Evolutionary conservation across 2,888 invertebrate genomes (phyloP).

Genomic region (Mallateleia sp.): DNA sequence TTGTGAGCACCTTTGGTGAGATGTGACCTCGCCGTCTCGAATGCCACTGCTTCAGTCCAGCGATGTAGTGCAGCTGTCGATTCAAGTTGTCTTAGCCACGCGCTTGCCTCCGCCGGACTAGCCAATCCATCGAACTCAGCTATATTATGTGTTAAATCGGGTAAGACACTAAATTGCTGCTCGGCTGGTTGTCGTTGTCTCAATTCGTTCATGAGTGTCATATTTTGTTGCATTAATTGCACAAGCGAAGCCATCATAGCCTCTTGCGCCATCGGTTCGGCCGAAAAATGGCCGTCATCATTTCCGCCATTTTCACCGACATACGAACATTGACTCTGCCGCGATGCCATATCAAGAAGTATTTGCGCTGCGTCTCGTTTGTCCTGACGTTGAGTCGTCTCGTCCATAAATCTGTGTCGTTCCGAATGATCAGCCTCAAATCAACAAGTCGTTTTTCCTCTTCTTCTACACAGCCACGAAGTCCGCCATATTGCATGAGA

Average conservation of each 20-base stretch:
- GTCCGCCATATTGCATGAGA: too few species aligned
- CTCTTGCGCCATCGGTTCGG: background rate
- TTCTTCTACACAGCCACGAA: too few species aligned
- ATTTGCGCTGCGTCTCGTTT: too few species aligned
- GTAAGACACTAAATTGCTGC: slow-evolving; percentile 20
- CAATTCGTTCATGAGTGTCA: background rate
- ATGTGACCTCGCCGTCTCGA: slow-evolving; percentile 72
- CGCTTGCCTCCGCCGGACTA: background rate
- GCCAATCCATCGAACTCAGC: slow-evolving; percentile 24
- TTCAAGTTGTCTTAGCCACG: slow-evolving; percentile 50
- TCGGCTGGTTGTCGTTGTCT: background rate
- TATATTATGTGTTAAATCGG: slow-evolving; percentile 34
- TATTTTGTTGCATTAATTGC: background rate
- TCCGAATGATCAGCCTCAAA: too few species aligned
- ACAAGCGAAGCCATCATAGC: too few species aligned
- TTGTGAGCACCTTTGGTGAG: slow-evolving; percentile 45
- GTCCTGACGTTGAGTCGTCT: too few species aligned
- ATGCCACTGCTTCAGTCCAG: slow-evolving; percentile 65
- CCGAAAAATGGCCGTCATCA: background rate
- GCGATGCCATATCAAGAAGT: too few species aligned
- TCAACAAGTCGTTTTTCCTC: too few species aligned
- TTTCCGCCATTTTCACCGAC: background rate
- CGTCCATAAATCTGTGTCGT: too few species aligned
- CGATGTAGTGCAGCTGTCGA: slow-evolving; percentile 47
- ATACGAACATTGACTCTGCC: too few species aligned